A percentile compares a stretch with the other conserved stretches of the same genome.
phyloP scores from a whole-genome alignment of 2,888 invertebrate species.

The Synanthedon vespiformis region DNA sequence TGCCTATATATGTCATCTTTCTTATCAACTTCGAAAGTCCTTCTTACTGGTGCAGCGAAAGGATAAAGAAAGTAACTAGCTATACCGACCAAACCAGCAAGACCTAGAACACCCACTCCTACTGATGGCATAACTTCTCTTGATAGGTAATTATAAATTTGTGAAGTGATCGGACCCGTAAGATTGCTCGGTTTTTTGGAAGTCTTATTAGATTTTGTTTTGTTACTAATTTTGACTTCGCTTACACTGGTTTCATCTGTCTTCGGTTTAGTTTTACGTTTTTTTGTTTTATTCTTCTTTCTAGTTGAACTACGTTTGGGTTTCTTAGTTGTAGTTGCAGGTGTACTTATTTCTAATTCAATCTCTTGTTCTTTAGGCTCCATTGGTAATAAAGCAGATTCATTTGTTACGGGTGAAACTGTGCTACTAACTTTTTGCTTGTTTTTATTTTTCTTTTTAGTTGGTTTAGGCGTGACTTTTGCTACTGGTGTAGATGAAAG shows the following conservation, averaged over 20 bases:
- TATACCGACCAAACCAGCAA: constrained; percentile 79
- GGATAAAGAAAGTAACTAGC: constrained; percentile 84
- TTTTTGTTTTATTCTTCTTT: constrained; percentile 71
- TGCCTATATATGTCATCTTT: constrained; percentile 76
- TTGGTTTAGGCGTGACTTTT: constrained; percentile 39
- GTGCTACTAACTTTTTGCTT: constrained; percentile 38
- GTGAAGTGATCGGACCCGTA: constrained; percentile 74
- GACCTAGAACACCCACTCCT: constrained; percentile 80
- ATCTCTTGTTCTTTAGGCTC: constrained; percentile 64
- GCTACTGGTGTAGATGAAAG: constrained; percentile 16
- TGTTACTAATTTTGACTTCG: constrained; percentile 65
- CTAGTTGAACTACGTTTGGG: constrained; percentile 52
- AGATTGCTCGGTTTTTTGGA: constrained; percentile 49
- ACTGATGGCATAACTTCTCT: constrained; percentile 86
- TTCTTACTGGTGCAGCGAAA: constrained; percentile 74
- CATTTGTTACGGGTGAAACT: constrained; percentile 30
- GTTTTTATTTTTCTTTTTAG: constrained; percentile 54
- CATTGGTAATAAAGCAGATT: constrained; percentile 51
- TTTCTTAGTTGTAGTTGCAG: constrained; percentile 59
- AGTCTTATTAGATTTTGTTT: constrained; percentile 57
- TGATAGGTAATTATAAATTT: constrained; percentile 82
- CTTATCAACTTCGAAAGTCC: constrained; percentile 75
- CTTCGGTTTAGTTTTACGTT: constrained; percentile 67
- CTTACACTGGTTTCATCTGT: constrained; percentile 35
- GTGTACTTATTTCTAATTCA: constrained; percentile 59